These are phyloP conservation scores for Clarias pachynema DNA, from an alignment of 2,797 vertebrate genomes.

Conservation along the genomic window DNA sequence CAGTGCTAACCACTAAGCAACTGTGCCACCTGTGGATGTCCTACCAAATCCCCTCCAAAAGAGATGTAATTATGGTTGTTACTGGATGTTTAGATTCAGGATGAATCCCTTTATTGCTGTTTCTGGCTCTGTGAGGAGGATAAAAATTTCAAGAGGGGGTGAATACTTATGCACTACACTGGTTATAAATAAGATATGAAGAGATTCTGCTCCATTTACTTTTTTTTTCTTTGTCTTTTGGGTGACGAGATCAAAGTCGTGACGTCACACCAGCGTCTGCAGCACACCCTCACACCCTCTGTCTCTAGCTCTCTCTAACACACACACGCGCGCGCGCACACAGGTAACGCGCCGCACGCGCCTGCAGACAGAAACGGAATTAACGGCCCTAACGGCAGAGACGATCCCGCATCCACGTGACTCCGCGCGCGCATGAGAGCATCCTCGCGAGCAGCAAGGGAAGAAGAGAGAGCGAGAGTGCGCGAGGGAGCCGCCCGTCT, in stretches of 20 bases:
- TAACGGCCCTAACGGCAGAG: background rate
- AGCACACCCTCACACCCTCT: constrained; percentile 2
- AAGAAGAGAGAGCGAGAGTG: constrained; percentile 18
- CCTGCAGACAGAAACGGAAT: constrained; percentile 40
- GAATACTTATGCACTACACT: background rate
- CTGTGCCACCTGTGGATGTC: too few species aligned
- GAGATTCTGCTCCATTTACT: background rate
- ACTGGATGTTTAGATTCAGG: background rate
- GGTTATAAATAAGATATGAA: background rate
- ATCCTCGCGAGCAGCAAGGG: constrained; percentile 38
- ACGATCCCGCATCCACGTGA: constrained; percentile 36
- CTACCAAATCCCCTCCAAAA: too few species aligned
- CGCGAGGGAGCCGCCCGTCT: constrained; percentile 29
- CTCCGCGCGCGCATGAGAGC: constrained; percentile 24
- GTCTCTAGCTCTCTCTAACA: fast-evolving
- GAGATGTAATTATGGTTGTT: too few species aligned
- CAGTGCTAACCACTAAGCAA: too few species aligned
- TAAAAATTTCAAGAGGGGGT: background rate
- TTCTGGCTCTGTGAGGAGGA: too few species aligned
- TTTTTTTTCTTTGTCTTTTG: background rate
- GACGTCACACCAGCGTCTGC: constrained; percentile 48
- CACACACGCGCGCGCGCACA: background rate
- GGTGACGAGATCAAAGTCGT: constrained; percentile 37
- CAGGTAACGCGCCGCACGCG: constrained; percentile 55
- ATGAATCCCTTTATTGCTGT: background rate